Percentiles rank a stretch among this genome's conserved stretches.
phyloP scores from a whole-genome alignment of 2,888 invertebrate species.

The Drosophila helvetica region DNA sequence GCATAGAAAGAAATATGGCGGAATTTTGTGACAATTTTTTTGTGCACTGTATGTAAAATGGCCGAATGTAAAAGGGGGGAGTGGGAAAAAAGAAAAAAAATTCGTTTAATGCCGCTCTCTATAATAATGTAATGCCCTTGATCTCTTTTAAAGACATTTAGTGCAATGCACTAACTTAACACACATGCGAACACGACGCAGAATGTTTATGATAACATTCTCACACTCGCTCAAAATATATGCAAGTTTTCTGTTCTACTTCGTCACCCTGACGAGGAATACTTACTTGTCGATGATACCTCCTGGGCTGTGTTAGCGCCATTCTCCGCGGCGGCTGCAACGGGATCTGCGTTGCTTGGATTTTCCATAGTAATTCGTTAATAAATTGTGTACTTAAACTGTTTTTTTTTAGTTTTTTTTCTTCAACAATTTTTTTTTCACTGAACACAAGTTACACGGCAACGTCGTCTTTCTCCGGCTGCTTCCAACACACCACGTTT shows the following conservation, averaged over 20 bases:
- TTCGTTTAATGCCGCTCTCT: constrained; percentile 8
- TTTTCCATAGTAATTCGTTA: constrained; percentile 77
- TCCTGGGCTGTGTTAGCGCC: constrained; percentile 80
- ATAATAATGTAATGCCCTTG: constrained; percentile 69
- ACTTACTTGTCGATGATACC: constrained; percentile 84
- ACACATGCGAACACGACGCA: constrained; percentile 24
- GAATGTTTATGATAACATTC: constrained; percentile 41
- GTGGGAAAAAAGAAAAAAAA: constrained; percentile 32
- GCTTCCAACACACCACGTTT: constrained; percentile 80
- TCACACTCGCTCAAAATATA: constrained; percentile 41
- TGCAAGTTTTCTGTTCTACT: constrained; percentile 40
- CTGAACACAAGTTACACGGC: constrained; percentile 77
- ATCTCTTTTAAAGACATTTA: constrained; percentile 47
- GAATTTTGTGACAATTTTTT: constrained; percentile 66
- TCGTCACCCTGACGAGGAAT: constrained; percentile 30
- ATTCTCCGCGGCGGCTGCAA: constrained; percentile 77
- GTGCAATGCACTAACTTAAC: constrained; percentile 20
- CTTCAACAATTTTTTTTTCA: constrained; percentile 65
- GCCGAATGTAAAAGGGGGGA: constrained; percentile 44
- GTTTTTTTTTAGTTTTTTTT: constrained; percentile 49
- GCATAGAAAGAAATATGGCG: constrained; percentile 68
- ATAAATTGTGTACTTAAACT: constrained; percentile 71
- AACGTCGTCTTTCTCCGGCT: constrained; percentile 78
- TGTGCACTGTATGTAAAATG: constrained; percentile 62
- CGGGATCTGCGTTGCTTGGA: constrained; percentile 77